phyloP scores from a whole-genome alignment of 2,797 vertebrate genomes.

The Cottoperca gobio region DNA sequence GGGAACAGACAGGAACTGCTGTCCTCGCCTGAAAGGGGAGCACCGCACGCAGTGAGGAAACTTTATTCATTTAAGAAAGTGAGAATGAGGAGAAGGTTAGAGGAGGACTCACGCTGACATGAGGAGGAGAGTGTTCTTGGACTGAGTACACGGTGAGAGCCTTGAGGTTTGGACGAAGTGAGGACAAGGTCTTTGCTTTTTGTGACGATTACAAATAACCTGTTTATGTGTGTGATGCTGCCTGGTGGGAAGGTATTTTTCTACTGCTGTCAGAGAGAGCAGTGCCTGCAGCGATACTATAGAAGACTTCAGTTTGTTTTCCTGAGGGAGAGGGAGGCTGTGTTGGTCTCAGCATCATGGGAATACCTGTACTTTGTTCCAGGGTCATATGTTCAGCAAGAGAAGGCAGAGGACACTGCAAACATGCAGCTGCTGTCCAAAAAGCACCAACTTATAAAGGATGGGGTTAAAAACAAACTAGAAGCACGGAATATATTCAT shows the following conservation, averaged over 20 bases:
- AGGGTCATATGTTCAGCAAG: slow-evolving; percentile 36
- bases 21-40: slow-evolving; percentile 21
- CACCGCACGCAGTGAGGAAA: slow-evolving; percentile 18
- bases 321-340: slow-evolving; percentile 21
- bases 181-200: slow-evolving; percentile 42
- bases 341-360: slow-evolving; percentile 25
- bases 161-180: slow-evolving; percentile 24
- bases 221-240: slow-evolving; percentile 20
- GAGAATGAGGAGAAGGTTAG: slow-evolving; percentile 16
- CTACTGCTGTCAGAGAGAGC: slow-evolving; percentile 23
- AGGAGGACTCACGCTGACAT: slow-evolving; percentile 17
- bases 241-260: slow-evolving; percentile 47
- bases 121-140: slow-evolving; percentile 22
- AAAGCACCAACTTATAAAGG: slow-evolving; percentile 4
- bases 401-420: slow-evolving; percentile 32
- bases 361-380: slow-evolving; percentile 51
- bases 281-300: slow-evolving; percentile 22
- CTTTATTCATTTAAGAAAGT: slow-evolving; percentile 24
- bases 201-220: slow-evolving; percentile 43
- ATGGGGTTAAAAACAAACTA: slow-evolving; percentile 20
- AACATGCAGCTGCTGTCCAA: slow-evolving; percentile 20
- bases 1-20: slow-evolving; percentile 24
- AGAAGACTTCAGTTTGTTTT: slow-evolving; percentile 36
- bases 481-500: not conserved
- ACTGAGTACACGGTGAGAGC: slow-evolving; percentile 14